Evolutionary conservation across 2,797 vertebrate species (phyloP).

Genomic region (Australoheros facetus): DNA sequence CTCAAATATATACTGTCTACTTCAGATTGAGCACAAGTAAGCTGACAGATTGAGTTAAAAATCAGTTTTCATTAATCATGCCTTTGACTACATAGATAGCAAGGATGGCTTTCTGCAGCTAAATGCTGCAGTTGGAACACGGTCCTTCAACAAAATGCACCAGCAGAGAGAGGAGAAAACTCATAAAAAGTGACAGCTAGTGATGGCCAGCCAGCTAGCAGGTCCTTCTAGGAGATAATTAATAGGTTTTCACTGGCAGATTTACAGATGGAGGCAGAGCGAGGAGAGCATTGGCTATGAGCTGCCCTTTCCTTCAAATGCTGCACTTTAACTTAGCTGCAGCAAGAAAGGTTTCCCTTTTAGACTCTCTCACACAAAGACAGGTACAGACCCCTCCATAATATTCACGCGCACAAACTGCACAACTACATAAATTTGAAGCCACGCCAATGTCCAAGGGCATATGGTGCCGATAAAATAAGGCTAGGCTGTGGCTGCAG

Average conservation of each 20-base stretch:
- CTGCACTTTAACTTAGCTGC: constrained; percentile 63
- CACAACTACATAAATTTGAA: constrained; percentile 27
- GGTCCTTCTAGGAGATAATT: constrained; percentile 75
- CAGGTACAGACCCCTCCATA: not conserved
- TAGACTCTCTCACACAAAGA: constrained; percentile 2
- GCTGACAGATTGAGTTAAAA: constrained; percentile 41
- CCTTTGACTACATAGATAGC: constrained; percentile 35
- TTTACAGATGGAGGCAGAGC: constrained; percentile 66
- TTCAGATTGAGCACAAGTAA: constrained; percentile 26
- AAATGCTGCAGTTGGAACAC: constrained; percentile 59
- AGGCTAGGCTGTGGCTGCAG: not conserved
- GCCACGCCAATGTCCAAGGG: constrained; percentile 24
- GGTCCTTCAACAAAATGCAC: constrained; percentile 58
- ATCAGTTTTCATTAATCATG: constrained; percentile 60
- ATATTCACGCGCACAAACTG: constrained; percentile 9
- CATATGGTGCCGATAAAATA: constrained; percentile 5
- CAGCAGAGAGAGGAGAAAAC: constrained; percentile 56
- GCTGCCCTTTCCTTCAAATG: constrained; percentile 66
- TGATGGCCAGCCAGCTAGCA: constrained; percentile 69
- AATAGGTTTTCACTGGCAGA: constrained; percentile 75
- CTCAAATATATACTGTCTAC: constrained; percentile 25
- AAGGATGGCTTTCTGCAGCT: constrained; percentile 40
- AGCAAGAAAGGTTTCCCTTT: constrained; percentile 37
- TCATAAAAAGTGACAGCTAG: constrained; percentile 76
- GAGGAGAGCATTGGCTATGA: constrained; percentile 46